These are phyloP conservation scores for Limenitis camilla DNA, from an alignment of 2,888 invertebrate genomes.

Conservation along the genomic window DNA sequence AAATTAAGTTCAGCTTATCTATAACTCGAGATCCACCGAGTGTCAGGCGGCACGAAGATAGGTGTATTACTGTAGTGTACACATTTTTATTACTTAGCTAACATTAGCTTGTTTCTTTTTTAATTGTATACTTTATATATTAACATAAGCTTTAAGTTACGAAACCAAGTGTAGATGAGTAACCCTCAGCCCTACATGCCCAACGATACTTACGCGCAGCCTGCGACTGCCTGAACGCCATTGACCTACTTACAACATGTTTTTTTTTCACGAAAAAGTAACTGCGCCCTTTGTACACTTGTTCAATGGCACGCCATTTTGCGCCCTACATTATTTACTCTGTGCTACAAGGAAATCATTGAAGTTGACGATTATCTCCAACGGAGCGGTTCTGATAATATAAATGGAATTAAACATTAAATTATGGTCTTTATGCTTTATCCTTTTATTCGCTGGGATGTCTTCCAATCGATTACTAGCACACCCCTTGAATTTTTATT, in stretches of 20 bases:
- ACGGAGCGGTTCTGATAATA: too few species aligned
- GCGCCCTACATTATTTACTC: conserved; percentile 14
- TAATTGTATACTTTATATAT: background rate
- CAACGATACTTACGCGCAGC: conserved; percentile 6
- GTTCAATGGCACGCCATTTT: conserved; percentile 1
- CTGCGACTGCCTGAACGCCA: conserved; percentile 10
- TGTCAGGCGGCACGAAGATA: too few species aligned
- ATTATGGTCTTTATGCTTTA: too few species aligned
- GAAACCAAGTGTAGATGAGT: background rate
- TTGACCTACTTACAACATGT: conserved; percentile 12
- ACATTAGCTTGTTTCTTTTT: too few species aligned
- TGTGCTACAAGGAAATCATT: conserved; percentile 11
- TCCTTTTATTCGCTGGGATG: too few species aligned
- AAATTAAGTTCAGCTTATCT: too few species aligned
- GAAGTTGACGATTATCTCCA: background rate
- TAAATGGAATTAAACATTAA: too few species aligned
- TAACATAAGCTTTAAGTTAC: background rate
- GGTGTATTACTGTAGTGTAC: too few species aligned
- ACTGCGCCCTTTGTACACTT: conserved; percentile 9
- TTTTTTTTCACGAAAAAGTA: conserved; percentile 9
- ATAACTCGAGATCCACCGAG: too few species aligned
- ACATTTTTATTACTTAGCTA: too few species aligned
- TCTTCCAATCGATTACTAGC: too few species aligned
- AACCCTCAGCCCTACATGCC: conserved; percentile 6
- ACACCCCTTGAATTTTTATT: too few species aligned